Evolutionary conservation across 2,888 invertebrate species (phyloP).

Genomic region (Hedychridium roseum): DNA sequence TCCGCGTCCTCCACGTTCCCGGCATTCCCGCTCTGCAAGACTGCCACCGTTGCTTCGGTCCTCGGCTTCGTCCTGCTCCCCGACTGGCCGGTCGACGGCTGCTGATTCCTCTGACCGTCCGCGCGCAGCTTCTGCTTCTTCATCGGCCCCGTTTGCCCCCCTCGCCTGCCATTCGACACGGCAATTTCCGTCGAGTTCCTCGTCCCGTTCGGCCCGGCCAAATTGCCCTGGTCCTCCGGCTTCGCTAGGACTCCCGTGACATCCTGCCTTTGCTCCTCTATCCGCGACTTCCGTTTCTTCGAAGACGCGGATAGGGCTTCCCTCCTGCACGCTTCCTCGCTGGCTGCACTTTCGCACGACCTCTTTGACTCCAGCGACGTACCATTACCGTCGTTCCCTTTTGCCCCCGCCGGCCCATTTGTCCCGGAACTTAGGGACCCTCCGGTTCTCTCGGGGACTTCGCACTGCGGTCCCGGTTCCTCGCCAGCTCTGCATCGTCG

Average conservation of each 20-base stretch:
- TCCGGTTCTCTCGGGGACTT: too few species aligned
- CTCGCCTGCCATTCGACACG: neutral
- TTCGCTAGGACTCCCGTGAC: too few species aligned
- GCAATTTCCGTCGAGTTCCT: neutral
- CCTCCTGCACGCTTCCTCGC: constrained; percentile 51
- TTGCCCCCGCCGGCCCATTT: constrained; percentile 5
- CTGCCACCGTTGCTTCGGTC: constrained; percentile 32
- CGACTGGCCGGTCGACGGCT: constrained; percentile 8
- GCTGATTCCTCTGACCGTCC: neutral
- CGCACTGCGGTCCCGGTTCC: constrained; percentile 47
- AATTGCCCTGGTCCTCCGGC: constrained; percentile 5
- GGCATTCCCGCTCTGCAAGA: too few species aligned
- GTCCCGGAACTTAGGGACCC: neutral
- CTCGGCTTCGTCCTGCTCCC: neutral
- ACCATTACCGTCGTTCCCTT: constrained; percentile 19
- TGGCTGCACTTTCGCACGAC: constrained; percentile 52
- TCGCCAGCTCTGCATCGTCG: constrained; percentile 53
- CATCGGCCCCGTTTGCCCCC: neutral
- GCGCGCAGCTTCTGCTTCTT: neutral
- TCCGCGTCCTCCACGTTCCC: neutral
- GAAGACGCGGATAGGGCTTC: constrained; percentile 48
- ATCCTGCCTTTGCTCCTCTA: too few species aligned
- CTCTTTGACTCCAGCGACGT: constrained; percentile 43
- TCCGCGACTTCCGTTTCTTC: constrained; percentile 63
- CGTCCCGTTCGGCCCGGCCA: constrained; percentile 14